Evolutionary conservation across 2,888 invertebrate genomes (phyloP).

Genomic region (Tiphia femorata): DNA sequence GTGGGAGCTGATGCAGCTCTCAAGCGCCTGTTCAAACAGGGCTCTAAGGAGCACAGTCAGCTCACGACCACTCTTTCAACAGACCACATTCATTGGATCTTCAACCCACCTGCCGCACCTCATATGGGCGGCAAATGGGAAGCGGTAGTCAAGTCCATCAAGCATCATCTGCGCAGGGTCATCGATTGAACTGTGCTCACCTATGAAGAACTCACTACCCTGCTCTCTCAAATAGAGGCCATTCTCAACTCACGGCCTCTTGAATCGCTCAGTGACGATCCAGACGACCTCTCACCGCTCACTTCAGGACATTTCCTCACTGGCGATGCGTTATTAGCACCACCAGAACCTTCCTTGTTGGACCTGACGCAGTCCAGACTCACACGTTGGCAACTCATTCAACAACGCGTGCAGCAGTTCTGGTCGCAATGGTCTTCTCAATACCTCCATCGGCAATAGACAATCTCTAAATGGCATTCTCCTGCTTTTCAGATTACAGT

Average conservation of each 20-base stretch:
- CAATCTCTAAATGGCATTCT: slow-evolving; percentile 23
- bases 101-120: no score
- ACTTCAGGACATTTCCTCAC: background rate
- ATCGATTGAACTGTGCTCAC: no score
- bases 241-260: no score
- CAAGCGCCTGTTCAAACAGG: no score
- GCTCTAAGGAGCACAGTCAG: background rate
- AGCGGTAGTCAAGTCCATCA: no score
- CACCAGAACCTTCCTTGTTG: slow-evolving; percentile 41
- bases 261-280: no score
- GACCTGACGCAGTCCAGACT: slow-evolving; percentile 32
- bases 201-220: no score
- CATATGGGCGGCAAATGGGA: no score
- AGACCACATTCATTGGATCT: background rate
- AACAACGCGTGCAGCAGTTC: slow-evolving; percentile 6
- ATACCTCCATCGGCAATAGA: slow-evolving; percentile 12
- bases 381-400: slow-evolving; percentile 21
- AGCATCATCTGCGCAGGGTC: no score
- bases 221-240: no score
- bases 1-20: background rate
- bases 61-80: background rate
- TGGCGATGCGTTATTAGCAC: slow-evolving; percentile 21
- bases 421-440: slow-evolving; percentile 19
- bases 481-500: no score
- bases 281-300: background rate